Conservation (phyloP, 2,113 vertebrate genomes). For the Centrocercus urophasianus region DNA sequence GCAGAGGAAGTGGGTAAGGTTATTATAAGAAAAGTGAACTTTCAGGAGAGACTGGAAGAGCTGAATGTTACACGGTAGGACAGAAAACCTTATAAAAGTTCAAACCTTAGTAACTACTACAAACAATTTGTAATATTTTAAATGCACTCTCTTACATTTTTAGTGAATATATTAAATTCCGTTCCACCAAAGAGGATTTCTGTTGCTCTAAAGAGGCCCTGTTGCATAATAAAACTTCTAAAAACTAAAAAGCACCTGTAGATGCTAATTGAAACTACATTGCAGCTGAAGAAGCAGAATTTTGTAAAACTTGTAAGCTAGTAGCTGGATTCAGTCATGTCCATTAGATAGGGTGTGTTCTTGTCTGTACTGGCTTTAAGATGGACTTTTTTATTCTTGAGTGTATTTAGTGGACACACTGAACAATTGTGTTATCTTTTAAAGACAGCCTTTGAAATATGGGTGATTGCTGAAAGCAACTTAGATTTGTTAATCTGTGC, state of each 20-base stretch:
- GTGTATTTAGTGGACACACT: not conserved
- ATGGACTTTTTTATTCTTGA: not conserved
- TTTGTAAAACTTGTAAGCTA: not conserved
- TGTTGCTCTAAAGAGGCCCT: not conserved
- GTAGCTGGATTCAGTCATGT: not conserved
- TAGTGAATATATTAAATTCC: not conserved
- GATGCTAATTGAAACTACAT: not conserved
- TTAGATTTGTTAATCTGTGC: not conserved
- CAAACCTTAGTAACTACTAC: not conserved
- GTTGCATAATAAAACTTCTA: not conserved
- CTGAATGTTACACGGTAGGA: not conserved
- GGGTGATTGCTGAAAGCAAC: not conserved
- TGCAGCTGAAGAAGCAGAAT: not conserved
- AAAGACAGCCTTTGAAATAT: not conserved
- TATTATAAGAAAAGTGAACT: not conserved
- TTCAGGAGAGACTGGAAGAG: not conserved
- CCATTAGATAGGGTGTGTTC: rapidly evolving
- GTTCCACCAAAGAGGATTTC: not conserved
- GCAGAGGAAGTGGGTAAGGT: not conserved
- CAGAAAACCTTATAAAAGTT: not conserved
- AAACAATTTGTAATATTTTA: not conserved
- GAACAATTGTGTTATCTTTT: not conserved
- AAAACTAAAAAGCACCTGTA: not conserved
- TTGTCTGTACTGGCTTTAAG: not conserved
- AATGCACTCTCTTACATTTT: not conserved